These are phyloP conservation scores for Sebastes oblongus DNA, from an alignment of 2,797 vertebrate genomes.

Conservation along the genomic window DNA sequence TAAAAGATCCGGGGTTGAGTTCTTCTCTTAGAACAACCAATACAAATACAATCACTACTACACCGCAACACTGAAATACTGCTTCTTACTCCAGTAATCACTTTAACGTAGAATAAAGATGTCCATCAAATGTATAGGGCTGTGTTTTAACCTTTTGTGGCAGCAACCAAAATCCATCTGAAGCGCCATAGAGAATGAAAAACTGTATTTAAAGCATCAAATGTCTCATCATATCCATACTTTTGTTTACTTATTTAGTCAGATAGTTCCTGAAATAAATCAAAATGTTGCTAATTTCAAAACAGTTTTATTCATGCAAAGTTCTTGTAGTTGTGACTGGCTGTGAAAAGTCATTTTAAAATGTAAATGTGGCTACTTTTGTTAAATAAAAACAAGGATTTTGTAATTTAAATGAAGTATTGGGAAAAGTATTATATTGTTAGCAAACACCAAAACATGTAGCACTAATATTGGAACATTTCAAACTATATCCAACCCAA, in stretches of 20 bases:
- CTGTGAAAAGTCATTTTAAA: background rate
- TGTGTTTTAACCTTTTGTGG: background rate
- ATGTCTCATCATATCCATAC: background rate
- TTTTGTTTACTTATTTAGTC: background rate
- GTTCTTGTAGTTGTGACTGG: background rate
- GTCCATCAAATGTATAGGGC: background rate
- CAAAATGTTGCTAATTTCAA: background rate
- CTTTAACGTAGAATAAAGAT: background rate
- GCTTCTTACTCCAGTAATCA: background rate
- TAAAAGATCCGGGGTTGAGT: background rate
- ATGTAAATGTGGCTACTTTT: background rate
- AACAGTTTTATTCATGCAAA: background rate
- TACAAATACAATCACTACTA: no score
- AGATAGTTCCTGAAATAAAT: background rate
- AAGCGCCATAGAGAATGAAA: no score
- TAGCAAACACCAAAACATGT: background rate
- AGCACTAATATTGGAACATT: background rate
- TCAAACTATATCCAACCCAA: background rate
- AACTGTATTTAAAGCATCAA: background rate
- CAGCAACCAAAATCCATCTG: background rate
- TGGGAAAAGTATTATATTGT: background rate
- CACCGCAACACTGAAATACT: background rate
- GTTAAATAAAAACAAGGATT: background rate
- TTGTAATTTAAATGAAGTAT: background rate
- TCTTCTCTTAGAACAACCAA: no score